phyloP scores from a whole-genome alignment of 1,140 invertebrate species.

The Glossosoma conforme region DNA sequence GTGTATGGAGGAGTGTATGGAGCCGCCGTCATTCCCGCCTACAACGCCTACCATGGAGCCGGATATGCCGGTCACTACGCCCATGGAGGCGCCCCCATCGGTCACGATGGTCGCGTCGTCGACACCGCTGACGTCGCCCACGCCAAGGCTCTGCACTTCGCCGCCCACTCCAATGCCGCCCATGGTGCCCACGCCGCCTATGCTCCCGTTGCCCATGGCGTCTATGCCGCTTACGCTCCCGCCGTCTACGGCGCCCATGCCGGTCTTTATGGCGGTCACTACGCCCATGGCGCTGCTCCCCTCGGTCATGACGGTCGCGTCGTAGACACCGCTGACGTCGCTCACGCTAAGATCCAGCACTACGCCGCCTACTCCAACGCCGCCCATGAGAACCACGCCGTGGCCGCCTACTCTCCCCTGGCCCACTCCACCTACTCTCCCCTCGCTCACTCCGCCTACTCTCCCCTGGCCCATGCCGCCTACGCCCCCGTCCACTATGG shows the following conservation, averaged over 20 bases:
- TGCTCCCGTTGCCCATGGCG: not conserved
- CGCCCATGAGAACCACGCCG: not conserved
- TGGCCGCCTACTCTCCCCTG: not conserved
- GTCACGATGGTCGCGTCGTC: slow-evolving; percentile 24
- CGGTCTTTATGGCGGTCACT: slow-evolving; percentile 12
- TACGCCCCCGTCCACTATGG: slow-evolving; percentile 27
- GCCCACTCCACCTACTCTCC: not conserved
- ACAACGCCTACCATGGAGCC: slow-evolving; percentile 29
- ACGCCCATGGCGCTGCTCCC: slow-evolving; percentile 33
- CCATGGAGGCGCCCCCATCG: slow-evolving; percentile 17
- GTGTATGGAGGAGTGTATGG: slow-evolving; percentile 11
- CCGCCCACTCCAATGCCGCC: slow-evolving; percentile 18
- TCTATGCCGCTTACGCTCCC: slow-evolving; percentile 6
- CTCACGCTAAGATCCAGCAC: slow-evolving; percentile 44
- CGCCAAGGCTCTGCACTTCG: slow-evolving; percentile 43
- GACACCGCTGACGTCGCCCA: slow-evolving; percentile 50
- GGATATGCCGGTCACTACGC: not conserved
- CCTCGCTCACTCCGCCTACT: slow-evolving; percentile 33
- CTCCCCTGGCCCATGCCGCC: not conserved
- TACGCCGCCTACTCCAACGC: slow-evolving; percentile 40
- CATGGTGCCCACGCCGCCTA: slow-evolving; percentile 12
- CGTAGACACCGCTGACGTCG: slow-evolving; percentile 44
- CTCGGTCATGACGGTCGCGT: slow-evolving; percentile 33
- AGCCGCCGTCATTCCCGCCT: slow-evolving; percentile 8
- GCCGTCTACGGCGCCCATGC: slow-evolving; percentile 6